These are phyloP conservation scores for Pantala flavescens DNA, from an alignment of 1,140 invertebrate species.

Conservation along the genomic window DNA sequence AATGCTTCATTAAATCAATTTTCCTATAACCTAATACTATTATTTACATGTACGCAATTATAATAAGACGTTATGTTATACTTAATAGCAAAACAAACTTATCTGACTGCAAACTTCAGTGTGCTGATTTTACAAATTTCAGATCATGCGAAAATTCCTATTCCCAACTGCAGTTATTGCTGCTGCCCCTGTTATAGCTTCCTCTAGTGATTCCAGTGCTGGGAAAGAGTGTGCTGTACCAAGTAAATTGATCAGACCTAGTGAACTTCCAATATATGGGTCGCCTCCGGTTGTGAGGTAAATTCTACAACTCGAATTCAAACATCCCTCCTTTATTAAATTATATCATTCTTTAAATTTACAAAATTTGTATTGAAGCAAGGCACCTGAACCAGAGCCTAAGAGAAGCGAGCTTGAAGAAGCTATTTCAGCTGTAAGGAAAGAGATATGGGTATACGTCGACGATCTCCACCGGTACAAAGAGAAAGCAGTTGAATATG, in stretches of 20 bases:
- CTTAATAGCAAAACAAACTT: neutral
- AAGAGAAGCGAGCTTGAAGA: conserved; percentile 27
- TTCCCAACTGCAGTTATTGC: neutral
- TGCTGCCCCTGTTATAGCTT: neutral
- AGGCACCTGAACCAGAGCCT: conserved; percentile 18
- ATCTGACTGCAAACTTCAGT: neutral
- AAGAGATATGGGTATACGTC: conserved; percentile 26
- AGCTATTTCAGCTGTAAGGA: conserved; percentile 30
- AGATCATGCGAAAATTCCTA: neutral
- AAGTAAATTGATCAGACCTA: neutral
- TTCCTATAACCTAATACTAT: neutral
- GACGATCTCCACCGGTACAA: conserved; percentile 27
- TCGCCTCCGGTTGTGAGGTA: neutral
- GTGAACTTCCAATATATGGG: conserved; percentile 12
- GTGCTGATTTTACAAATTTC: neutral
- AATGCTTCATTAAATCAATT: neutral
- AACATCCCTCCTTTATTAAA: neutral
- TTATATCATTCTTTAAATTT: no score
- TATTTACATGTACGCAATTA: neutral
- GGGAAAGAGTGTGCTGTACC: neutral
- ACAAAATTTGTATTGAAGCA: neutral
- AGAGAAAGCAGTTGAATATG: conserved; percentile 24
- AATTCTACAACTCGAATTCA: neutral
- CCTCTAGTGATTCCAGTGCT: neutral
- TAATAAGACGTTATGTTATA: neutral